These are phyloP conservation scores for Leucoraja erinaceus DNA, from an alignment of 2,113 vertebrate species.

Conservation along the genomic window DNA sequence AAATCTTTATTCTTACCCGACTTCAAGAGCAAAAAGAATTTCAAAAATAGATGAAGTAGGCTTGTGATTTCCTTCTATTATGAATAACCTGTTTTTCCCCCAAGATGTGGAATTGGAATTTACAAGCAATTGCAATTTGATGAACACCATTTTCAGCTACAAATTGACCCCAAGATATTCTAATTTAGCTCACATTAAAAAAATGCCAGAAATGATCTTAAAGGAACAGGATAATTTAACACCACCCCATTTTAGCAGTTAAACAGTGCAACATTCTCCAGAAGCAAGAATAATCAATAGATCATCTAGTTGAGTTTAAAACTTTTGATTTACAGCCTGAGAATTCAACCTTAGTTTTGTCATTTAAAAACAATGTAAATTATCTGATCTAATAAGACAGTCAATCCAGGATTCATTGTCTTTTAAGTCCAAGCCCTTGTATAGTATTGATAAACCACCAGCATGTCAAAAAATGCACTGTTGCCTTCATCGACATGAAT, in stretches of 20 bases:
- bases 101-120: not conserved
- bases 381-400: not conserved
- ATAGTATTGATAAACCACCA: not conserved
- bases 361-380: not conserved
- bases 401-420: not conserved
- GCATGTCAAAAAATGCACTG: not conserved
- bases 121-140: not conserved
- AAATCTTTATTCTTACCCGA: not conserved
- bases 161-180: not conserved
- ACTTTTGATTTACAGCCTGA: not conserved
- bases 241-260: not conserved
- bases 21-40: slow-evolving; percentile 6
- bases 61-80: not conserved
- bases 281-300: not conserved
- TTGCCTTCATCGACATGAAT: not conserved
- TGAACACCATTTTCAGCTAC: not conserved
- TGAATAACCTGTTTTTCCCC: not conserved
- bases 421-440: not conserved
- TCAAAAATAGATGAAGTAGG: not conserved
- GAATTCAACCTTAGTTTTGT: not conserved
- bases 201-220: not conserved
- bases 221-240: not conserved
- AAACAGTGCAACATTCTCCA: not conserved
- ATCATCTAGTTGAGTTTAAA: not conserved
- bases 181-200: not conserved